Base-by-base conservation (phyloP, 1,140 invertebrate species). In the Probaryconus sp. region DNA sequence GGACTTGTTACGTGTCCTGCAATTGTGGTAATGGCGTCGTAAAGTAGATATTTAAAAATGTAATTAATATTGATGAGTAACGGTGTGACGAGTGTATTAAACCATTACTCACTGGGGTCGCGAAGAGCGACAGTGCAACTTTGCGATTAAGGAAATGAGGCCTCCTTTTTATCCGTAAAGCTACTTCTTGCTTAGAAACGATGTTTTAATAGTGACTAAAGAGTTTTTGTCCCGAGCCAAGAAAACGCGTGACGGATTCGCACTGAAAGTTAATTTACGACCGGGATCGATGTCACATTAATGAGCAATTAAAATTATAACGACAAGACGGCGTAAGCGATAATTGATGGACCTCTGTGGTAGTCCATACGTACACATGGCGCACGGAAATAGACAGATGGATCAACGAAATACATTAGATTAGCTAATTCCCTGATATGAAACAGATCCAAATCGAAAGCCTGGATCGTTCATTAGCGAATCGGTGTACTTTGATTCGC, bases 311-410 rank as follows among this genome's bases (percentile, higher is more conserved):
- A 69, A 47, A 4, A 37, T 50, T 47, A 61, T 43, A 42, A 75
- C 31, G 45, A 69, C 58, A 53, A 43, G 55, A 67, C 24, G 30
- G 11, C 18, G 6, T 3, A 6, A 14, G 20, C 24, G 48, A 55
- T 74, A 67, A 67, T 56, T 56, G 70, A 73, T 50, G 24, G 56
- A 40, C 21, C 38, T n/a, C n/a, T n/a, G n/a, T n/a, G n/a, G n/a
- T n/a, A n/a, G n/a, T n/a, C n/a, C n/a, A n/a, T n/a, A n/a, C n/a
- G n/a, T n/a, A n/a, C n/a, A n/a, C n/a, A n/a, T n/a, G n/a, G n/a
- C n/a, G n/a, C n/a, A n/a, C n/a, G n/a, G n/a, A n/a, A n/a, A n/a
- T n/a, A n/a, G n/a, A n/a, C n/a, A n/a, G n/a, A 47, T 47, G 16
- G 7, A 47, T 30, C 18, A 47, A 26, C 16, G 13, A 26, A 30